A percentile compares a stretch with the other conserved stretches of the same genome.
phyloP scores from a whole-genome alignment of 2,797 vertebrate species.

The Syngnathus rostellatus region DNA sequence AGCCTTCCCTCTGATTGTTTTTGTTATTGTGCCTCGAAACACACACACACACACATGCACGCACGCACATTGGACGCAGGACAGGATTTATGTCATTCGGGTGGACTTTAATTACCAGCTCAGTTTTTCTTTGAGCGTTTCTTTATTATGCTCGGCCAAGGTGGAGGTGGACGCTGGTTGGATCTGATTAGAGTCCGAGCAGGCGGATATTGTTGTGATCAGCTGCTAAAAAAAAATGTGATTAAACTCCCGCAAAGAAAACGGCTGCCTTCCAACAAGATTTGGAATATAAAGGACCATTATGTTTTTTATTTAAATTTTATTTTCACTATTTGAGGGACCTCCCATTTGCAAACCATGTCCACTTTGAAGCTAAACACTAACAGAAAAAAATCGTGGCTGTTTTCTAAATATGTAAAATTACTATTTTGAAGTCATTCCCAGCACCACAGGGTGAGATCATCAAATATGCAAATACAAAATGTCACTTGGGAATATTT shows the following conservation, averaged over 20 bases:
- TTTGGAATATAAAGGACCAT: background rate
- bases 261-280: conserved; percentile 8
- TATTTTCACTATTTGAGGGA: background rate
- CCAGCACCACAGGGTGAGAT: too few relatives aligned
- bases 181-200: conserved; percentile 40
- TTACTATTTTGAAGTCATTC: too few relatives aligned
- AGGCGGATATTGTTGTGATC: conserved; percentile 27
- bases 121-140: conserved; percentile 30
- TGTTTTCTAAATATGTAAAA: too few relatives aligned
- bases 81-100: conserved; percentile 49
- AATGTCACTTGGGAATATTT: too few relatives aligned
- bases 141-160: conserved; percentile 35
- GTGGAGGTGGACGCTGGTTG: conserved; percentile 30
- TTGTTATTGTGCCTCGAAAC: conserved; percentile 24
- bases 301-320: background rate
- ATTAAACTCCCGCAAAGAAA: conserved; percentile 1
- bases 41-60: background rate
- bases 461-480: too few relatives aligned
- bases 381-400: too few relatives aligned
- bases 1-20: conserved; percentile 53
- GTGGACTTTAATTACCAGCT: conserved; percentile 45
- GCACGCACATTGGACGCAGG: conserved; percentile 27
- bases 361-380: too few relatives aligned
- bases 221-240: conserved; percentile 12
- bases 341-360: background rate